Evolutionary conservation across 2,888 invertebrate species (phyloP), one percentile per base, ranked within the genome.

Genomic region (Papilio elwesi): DNA sequence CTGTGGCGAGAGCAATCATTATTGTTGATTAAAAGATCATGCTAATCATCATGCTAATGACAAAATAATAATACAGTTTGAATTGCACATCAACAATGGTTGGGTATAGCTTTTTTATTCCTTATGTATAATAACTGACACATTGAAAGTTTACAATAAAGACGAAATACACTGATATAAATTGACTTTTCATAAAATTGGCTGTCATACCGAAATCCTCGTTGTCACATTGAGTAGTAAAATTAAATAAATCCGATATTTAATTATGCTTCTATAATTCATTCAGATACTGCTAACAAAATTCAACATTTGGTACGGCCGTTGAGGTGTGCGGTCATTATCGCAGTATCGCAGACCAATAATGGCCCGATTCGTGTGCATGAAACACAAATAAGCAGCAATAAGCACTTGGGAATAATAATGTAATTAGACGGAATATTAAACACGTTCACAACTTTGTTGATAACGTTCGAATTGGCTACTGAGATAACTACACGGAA

Each of bases 301-400:
- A 55, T 63, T 72, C 48, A 38, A 15, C 15, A 48, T 68, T 68
- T 49, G 36, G 68, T 64, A 43, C 1, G 55, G 55, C 12, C 11
- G 15, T n/a, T 55, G 52, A 57, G 55, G 55, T 57, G 65, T 65
- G 49, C 38, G 38, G 57, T 48, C 52, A 73, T 68, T 67, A 72
- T 72, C 72, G 53, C 63, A 53, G 68, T 53, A 68, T 55, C 38
- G 63, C 72, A 72, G 63, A 26, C 68, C 55, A 36, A 38, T 68
- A 55, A 68, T 64, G 12, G 52, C 48, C 38, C 63, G 48, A 72
- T 72, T 71, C 71, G 51, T 71, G 67, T 71, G 66, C 71, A 67
- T 67, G 57, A 59, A 71, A 66, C 52, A 52, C 53, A 63, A 70
- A 67, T 67, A 67, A 59, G 36, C 65, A 71, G 43, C 51, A 49